phyloP scores from a whole-genome alignment of 2,888 invertebrate genomes.

The Oscheius sp. region DNA sequence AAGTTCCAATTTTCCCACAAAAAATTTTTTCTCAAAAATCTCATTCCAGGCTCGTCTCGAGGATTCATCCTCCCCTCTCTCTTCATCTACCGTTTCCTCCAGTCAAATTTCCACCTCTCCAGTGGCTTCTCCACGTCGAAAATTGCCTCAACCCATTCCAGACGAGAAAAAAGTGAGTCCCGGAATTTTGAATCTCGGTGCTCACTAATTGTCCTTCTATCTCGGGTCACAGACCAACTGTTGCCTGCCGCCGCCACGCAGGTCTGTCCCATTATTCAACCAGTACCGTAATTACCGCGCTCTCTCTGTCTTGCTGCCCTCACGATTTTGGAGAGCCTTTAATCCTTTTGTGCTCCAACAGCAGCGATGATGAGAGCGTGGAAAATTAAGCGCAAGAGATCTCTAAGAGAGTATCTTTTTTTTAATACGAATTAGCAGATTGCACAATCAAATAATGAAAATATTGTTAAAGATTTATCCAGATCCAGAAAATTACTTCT shows the following conservation, averaged over 20 bases:
- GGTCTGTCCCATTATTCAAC: conserved; percentile 30
- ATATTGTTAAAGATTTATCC: too few relatives aligned
- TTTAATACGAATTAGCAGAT: too few relatives aligned
- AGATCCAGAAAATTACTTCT: too few relatives aligned
- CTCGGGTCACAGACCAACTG: conserved; percentile 26
- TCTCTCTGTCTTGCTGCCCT: too few relatives aligned
- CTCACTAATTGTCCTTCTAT: neutral
- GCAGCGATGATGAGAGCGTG: too few relatives aligned
- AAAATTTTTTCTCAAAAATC: neutral
- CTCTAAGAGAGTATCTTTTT: too few relatives aligned
- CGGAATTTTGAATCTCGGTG: too few relatives aligned
- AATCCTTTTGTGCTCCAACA: conserved; percentile 17
- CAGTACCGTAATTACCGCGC: conserved; percentile 30
- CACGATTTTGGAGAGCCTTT: conserved; percentile 15
- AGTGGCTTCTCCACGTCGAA: conserved; percentile 47
- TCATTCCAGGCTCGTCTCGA: conserved; percentile 15
- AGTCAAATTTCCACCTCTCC: conserved; percentile 45
- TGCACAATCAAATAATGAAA: too few relatives aligned
- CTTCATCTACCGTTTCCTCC: conserved; percentile 27
- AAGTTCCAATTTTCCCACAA: neutral
- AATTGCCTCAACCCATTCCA: conserved; percentile 58
- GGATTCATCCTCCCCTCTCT: conserved; percentile 16
- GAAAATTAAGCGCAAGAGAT: too few relatives aligned
- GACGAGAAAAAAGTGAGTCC: conserved; percentile 58
- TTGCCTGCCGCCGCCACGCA: conserved; percentile 21